Conservation (phyloP, 2,888 invertebrate species). For the Phyto melanocephala region DNA sequence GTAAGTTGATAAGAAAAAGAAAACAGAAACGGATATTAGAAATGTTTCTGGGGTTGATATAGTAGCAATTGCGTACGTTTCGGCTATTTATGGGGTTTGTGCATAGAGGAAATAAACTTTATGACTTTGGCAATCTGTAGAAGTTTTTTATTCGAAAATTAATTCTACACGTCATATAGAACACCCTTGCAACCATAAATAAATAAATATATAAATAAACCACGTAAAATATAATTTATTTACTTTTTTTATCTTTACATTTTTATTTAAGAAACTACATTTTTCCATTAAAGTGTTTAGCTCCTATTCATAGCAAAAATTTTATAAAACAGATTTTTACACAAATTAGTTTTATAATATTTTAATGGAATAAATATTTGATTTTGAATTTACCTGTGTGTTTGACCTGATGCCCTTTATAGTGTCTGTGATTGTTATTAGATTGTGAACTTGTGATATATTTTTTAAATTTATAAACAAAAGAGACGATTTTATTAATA, state of each 20-base stretch:
- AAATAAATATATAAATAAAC: neutral
- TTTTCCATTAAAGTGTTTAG: neutral
- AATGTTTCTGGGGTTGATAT: constrained; percentile 29
- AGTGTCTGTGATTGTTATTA: too few relatives aligned
- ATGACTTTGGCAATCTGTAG: constrained; percentile 30
- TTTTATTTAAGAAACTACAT: neutral
- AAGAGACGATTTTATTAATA: too few relatives aligned
- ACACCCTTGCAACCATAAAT: neutral
- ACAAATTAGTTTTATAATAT: too few relatives aligned
- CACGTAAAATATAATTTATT: neutral
- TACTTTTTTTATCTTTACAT: neutral
- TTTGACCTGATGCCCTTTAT: too few relatives aligned
- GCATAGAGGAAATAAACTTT: neutral
- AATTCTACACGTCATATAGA: neutral
- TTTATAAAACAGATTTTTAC: too few relatives aligned
- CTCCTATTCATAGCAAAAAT: too few relatives aligned
- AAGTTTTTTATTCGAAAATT: neutral
- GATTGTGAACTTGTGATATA: too few relatives aligned
- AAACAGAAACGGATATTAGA: constrained; percentile 11
- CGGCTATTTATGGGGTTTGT: neutral
- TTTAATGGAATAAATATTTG: too few relatives aligned
- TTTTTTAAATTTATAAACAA: too few relatives aligned
- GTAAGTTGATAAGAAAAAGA: constrained; percentile 2
- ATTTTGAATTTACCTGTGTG: too few relatives aligned
- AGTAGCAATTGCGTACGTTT: neutral